These are phyloP conservation scores for Cylas formicarius DNA, from an alignment of 1,140 invertebrate species.

Conservation along the genomic window DNA sequence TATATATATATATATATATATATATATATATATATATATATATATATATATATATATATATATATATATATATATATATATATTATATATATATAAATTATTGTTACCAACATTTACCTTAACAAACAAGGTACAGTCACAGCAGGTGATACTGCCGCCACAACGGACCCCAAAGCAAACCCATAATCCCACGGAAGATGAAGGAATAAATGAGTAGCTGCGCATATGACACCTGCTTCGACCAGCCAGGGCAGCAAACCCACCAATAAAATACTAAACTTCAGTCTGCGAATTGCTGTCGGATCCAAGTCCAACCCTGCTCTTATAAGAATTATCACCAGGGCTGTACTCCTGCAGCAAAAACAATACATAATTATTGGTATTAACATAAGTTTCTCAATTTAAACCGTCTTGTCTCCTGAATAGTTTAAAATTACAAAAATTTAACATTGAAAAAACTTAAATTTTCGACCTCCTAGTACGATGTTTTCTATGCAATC, in stretches of 20 bases:
- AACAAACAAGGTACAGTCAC: slow-evolving; percentile 90
- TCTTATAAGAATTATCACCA: slow-evolving; percentile 86
- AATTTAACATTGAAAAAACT: no score
- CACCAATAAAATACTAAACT: slow-evolving; percentile 71
- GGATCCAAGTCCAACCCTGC: slow-evolving; percentile 91
- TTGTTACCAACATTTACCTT: slow-evolving; percentile 9
- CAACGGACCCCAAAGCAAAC: slow-evolving; percentile 68
- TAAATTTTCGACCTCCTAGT: no score
- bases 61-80: no score
- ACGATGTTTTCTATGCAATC: no score
- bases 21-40: no score
- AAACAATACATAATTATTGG: no score
- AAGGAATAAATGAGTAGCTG: slow-evolving; percentile 67
- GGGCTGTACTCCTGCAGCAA: slow-evolving; percentile 69
- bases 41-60: no score
- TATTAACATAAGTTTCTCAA: no score
- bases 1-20: no score
- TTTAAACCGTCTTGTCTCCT: no score
- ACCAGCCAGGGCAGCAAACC: slow-evolving; percentile 79
- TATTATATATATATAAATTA: no score
- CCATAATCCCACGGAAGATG: slow-evolving; percentile 80
- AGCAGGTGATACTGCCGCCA: slow-evolving; percentile 89
- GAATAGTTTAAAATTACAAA: no score
- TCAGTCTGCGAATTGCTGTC: slow-evolving; percentile 69
- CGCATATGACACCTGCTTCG: slow-evolving; percentile 63